Base-by-base conservation (phyloP, 2,113 vertebrate genomes). In the Calyptomena viridis region DNA sequence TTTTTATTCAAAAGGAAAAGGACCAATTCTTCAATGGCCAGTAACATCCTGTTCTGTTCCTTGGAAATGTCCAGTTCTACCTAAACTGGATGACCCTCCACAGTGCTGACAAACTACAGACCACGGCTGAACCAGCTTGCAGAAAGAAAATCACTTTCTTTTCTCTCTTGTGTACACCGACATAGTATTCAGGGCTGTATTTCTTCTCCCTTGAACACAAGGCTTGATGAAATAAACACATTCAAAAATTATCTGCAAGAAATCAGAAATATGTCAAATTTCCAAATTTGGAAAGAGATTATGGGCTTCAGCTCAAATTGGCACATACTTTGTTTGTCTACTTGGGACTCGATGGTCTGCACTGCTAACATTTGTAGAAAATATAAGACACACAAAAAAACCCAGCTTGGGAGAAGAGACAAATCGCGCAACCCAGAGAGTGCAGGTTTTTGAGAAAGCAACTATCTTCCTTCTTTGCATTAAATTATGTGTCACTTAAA, bases 261-360 rank as follows among this genome's bases (percentile, higher is more conserved):
- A 95, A 95, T 97, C 89, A 94, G 80, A 94, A 95, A 66, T 90
- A 89, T 56, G 78, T 94, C 71, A 90, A 77, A 93, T 72, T 91
- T 93, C 90, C 89, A 94, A 92, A 95, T 89, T 95, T 95, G 93
- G 88, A 95, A 93, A 76, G 56, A 88, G 69, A 82, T 78, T 52
- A 95, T 47, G 73, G 94, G 84, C 90, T 95, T 94, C 81, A 82
- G 59, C 73, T 92, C 94, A 97, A 96, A 80, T 92, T 97, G 97
- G 96, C 95, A 95, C 44, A 88, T 64, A 67, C 20, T 90, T 96
- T 94, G 75, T 94, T 97, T 96, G 64, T 93, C 93, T 95, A 76
- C 69, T 37, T 89, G 74, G 87, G 92, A 89, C 87, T 91, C 0
- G 2, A 94, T 78, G 89, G 88, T 77, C 69, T 90, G 78, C 73